Evolutionary conservation across 1,140 invertebrate genomes (phyloP).

Genomic region (Brachionus angularis): DNA sequence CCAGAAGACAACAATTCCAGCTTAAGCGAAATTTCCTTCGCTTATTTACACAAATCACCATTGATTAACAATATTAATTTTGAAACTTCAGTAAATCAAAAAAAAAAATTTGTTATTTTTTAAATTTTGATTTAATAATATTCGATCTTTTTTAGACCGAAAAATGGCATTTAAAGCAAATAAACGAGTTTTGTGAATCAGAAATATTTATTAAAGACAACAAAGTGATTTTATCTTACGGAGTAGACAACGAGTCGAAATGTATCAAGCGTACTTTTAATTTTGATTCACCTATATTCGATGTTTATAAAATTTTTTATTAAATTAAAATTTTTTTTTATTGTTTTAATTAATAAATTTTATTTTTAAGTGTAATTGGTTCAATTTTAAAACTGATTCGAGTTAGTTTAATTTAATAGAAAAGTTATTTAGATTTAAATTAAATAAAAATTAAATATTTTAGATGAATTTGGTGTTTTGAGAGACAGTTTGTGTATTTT

Average conservation of each 20-base stretch:
- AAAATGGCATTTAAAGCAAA: conserved; percentile 43
- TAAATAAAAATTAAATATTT: not conserved
- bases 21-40: conserved; percentile 9
- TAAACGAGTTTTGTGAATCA: conserved; percentile 37
- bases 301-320: not conserved
- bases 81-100: not conserved
- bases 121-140: not conserved
- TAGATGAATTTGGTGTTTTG: not conserved
- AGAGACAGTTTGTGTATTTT: conserved; percentile 29
- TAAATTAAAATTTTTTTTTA: not conserved
- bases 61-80: not conserved
- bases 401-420: not conserved
- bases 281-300: conserved; percentile 19
- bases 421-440: not conserved
- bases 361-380: conserved; percentile 10
- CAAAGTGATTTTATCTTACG: conserved; percentile 27
- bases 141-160: not conserved
- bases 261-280: conserved; percentile 10
- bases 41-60: conserved; percentile 28
- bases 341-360: not conserved
- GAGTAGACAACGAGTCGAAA: conserved; percentile 24
- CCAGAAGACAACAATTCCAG: conserved; percentile 41
- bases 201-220: conserved; percentile 25
- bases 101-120: not conserved
- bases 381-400: conserved; percentile 34